A percentile compares a stretch with the other conserved stretches of the same genome.
phyloP scores from a whole-genome alignment of 2,797 vertebrate genomes.

The Protonibea diacanthus region DNA sequence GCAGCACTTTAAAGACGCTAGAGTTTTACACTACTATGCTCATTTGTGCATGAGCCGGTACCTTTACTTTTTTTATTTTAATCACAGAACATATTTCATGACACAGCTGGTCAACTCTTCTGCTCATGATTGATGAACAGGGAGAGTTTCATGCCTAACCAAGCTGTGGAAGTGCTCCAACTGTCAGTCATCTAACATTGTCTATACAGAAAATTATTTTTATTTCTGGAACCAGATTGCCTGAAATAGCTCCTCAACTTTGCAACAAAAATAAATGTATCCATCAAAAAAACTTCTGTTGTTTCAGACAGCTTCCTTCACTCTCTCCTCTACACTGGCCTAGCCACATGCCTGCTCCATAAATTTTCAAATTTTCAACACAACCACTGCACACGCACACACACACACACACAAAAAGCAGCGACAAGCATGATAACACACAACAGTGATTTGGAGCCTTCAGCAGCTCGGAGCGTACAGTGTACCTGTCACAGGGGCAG shows the following conservation, averaged over 20 bases:
- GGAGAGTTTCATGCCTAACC: not conserved
- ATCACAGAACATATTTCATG: not conserved
- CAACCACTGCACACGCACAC: not conserved
- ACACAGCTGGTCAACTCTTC: not conserved
- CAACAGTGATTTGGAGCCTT: constrained; percentile 7
- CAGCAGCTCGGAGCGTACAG: not conserved
- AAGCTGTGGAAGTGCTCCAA: not conserved
- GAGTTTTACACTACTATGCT: not conserved
- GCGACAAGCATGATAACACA: not conserved
- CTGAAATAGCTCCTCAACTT: not conserved
- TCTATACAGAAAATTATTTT: not conserved
- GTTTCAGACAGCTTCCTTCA: not conserved
- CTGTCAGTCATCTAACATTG: not conserved
- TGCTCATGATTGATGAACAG: too few relatives aligned
- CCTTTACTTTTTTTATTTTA: not conserved
- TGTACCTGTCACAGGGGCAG: constrained; percentile 95
- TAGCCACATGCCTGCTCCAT: not conserved
- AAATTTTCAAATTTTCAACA: not conserved
- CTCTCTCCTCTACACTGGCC: not conserved
- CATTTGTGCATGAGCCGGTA: not conserved
- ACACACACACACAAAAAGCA: not conserved
- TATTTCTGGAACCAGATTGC: too few relatives aligned
- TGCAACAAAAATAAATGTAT: not conserved
- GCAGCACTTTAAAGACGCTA: too few relatives aligned
- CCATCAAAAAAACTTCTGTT: not conserved